Evolutionary conservation across 2,888 invertebrate genomes (phyloP), one percentile per base, ranked within the genome.

Genomic region (Agrilus cyanescens): DNA sequence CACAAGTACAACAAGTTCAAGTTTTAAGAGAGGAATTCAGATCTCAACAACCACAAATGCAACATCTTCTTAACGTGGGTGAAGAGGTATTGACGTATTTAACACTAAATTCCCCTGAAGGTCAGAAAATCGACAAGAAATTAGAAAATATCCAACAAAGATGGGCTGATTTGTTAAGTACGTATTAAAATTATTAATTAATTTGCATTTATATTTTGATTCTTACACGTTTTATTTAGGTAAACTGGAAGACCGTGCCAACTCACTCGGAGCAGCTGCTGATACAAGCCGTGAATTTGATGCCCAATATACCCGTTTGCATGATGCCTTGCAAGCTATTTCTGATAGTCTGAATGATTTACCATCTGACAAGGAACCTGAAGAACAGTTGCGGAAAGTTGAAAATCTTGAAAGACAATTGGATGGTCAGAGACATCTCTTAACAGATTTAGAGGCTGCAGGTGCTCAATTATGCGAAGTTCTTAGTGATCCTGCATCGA

Each of bases 21-120:
- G 93, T 96, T 1, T 73, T 97, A 37, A 80, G 94, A 46, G 96
- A 96, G 64, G 96, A 97, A 69, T 87, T 95, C 74, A 78, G 89
- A 46, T 82, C 85, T 0, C 94, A 96, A 63, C 89, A 94, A 60
- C 90, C 93, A 0, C 86, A 90, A 54, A 69, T 95, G 46, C 80
- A 85, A 46, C 87, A 90, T 60, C 71, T 95, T 50, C 80, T 89
- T 52, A 82, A 85, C 51, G 77, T 88, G 29, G 89, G 87, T 0
- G 79, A 82, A 36, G 78, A 80, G 12, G 81, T 90, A 1, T 68
- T 93, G 37, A 75, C 60, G 43, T 72, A 65, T 57, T 66, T 70
- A 51, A 70, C 73, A 45, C 65, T 72, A 1, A 70, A 72, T 42
- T 71, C 74, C 3, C 60, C 71, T 1, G 83, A 84, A 54, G 77